Evolutionary conservation across 2,797 vertebrate genomes (phyloP), one percentile per base, ranked within the genome.

Genomic region (Loriculus beryllinus): DNA sequence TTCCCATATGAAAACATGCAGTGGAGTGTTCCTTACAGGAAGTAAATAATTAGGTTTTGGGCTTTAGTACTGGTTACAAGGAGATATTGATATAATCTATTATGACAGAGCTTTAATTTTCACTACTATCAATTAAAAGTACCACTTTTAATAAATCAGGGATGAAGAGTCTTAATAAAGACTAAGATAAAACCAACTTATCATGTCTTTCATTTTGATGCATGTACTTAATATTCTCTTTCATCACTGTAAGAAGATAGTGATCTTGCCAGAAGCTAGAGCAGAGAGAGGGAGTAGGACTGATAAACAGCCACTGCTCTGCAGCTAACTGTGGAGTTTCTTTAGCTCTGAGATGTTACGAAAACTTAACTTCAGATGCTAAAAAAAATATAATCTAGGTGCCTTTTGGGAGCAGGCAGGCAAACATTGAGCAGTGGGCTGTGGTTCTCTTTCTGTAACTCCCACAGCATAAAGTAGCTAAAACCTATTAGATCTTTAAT

Each of bases 171-270:
- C 70, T 96, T 91, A 95, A 86, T 90, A 95, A 95, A 94, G 22
- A 78, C n/a, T 63, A 82, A 86, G 91, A 91, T 96, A 82, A 92
- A 87, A 93, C 71, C 0, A 0, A 92, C 72, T 92, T 86, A 91
- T 70, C 65, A 17, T 51, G 63, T 68, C 93, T 96, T 96, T 94
- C 87, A 92, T 96, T 96, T 96, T 97, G 93, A 96, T 86, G 54
- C 78, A 90, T 82, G 48, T 62, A 82, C 87, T 96, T 95, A 96
- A 93, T 96, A 92, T 95, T 96, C 78, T 92, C 65, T 95, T 95
- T 96, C 84, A 96, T 96, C 86, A 90, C 87, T 88, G 18, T 54
- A 69, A 91, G 81, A 94, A 84, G 76, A 95, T 94, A 96, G 86
- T 26, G 52, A 96, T 94, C 91, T 93, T 94, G 88, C 94, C 80